These are phyloP conservation scores for Atta texana DNA, from an alignment of 1,140 invertebrate species.

Conservation along the genomic window DNA sequence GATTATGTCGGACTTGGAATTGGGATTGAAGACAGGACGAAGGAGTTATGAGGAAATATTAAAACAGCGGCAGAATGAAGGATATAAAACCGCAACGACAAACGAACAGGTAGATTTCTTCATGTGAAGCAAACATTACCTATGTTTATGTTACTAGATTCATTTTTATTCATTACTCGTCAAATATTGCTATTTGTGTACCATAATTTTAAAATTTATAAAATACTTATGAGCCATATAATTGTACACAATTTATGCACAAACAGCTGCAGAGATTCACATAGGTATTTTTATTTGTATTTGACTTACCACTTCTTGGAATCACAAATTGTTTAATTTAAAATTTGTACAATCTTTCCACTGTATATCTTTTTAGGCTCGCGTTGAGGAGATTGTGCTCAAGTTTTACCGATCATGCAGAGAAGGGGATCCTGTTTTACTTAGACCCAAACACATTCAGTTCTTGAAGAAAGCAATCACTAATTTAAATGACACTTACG, in stretches of 20 bases:
- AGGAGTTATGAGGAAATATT: slow-evolving; percentile 68
- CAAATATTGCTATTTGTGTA: neutral
- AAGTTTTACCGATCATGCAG: slow-evolving; percentile 88
- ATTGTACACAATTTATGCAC: neutral
- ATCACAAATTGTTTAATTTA: no score
- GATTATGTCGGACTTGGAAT: slow-evolving; percentile 67
- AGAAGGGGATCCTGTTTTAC: slow-evolving; percentile 87
- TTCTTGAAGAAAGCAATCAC: slow-evolving; percentile 91
- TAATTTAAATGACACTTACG: slow-evolving; percentile 90
- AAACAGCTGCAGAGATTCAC: no score
- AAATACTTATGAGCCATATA: no score
- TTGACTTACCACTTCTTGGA: no score
- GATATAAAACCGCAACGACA: slow-evolving; percentile 57
- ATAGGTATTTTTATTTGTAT: no score
- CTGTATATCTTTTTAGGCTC: slow-evolving; percentile 85
- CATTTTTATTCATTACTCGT: neutral
- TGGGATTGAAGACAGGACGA: neutral
- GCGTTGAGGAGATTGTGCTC: slow-evolving; percentile 89
- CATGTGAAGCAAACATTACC: neutral
- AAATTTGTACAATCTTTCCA: neutral
- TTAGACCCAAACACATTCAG: slow-evolving; percentile 88
- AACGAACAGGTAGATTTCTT: slow-evolving; percentile 58
- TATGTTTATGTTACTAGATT: neutral
- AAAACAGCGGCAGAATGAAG: slow-evolving; percentile 64
- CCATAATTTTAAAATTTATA: neutral